Conservation (phyloP, 2,113 vertebrate species). For the Nothobranchius kuhntae region DNA sequence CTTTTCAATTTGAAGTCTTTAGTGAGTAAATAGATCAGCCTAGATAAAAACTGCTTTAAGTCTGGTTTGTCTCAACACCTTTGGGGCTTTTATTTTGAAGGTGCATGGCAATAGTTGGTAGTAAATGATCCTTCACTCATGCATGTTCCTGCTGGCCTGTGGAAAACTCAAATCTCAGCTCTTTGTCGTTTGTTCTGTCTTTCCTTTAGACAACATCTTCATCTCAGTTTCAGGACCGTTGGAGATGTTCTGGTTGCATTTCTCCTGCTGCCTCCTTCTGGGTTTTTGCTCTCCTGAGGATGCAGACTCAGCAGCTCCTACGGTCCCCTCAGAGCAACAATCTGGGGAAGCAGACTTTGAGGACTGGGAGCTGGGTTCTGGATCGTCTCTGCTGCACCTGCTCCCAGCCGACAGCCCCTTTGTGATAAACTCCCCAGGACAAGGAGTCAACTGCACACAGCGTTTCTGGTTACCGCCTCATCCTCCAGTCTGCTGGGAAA, state of each 20-base stretch:
- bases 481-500: constrained; percentile 74
- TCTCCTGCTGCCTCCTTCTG: constrained; percentile 67
- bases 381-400: constrained; percentile 69
- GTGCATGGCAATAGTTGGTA: neutral
- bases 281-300: constrained; percentile 36
- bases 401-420: constrained; percentile 79
- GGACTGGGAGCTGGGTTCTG: constrained; percentile 77
- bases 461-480: constrained; percentile 78
- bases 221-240: constrained; percentile 8
- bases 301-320: constrained; percentile 19
- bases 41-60: neutral
- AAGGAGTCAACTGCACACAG: constrained; percentile 77
- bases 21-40: neutral
- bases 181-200: too few relatives aligned
- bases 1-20: neutral
- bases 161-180: too few relatives aligned
- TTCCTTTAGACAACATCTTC: too few relatives aligned
- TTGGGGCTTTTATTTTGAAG: neutral
- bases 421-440: constrained; percentile 54
- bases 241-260: constrained; percentile 62
- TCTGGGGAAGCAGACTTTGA: constrained; percentile 50
- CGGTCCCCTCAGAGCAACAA: constrained; percentile 2
- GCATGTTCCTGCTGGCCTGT: neutral
- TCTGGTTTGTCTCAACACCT: neutral
- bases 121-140: neutral